Percentiles rank a stretch among this genome's conserved stretches.
Conservation (phyloP, 2,888 invertebrate species). For the Rhamnusium bicolor region DNA sequence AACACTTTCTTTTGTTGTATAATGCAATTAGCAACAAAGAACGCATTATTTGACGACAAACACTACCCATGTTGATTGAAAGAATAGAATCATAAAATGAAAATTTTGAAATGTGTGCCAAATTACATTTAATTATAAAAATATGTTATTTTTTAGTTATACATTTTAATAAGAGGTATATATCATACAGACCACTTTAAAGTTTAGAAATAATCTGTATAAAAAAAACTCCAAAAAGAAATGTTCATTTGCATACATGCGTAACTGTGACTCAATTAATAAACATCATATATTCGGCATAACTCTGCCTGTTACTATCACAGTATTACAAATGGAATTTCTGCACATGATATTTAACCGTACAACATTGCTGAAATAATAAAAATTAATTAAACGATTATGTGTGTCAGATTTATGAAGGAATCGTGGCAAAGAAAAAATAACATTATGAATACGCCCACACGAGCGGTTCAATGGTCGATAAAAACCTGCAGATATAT, state of each 20-base stretch:
- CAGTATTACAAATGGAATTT: background rate
- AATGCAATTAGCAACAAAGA: too few species aligned
- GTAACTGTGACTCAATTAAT: background rate
- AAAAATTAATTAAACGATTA: constrained; percentile 51
- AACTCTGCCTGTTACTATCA: background rate
- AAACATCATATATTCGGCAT: background rate
- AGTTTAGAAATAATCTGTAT: too few species aligned
- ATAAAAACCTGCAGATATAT: constrained; percentile 53
- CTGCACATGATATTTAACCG: background rate
- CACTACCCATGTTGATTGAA: too few species aligned
- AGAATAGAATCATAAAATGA: too few species aligned
- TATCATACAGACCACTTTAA: too few species aligned
- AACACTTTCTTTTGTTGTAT: too few species aligned
- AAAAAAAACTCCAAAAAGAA: background rate
- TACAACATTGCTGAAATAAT: constrained; percentile 39
- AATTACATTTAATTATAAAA: too few species aligned
- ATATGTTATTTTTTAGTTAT: too few species aligned
- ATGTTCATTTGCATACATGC: background rate
- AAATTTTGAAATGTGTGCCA: too few species aligned
- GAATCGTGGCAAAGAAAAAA: constrained; percentile 41
- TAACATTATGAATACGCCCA: constrained; percentile 16
- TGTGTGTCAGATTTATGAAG: constrained; percentile 47
- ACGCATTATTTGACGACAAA: too few species aligned
- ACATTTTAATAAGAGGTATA: too few species aligned
- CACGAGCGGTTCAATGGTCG: constrained; percentile 50